Conservation (phyloP, 2,888 invertebrate genomes). For the Nymphalis c-album region DNA sequence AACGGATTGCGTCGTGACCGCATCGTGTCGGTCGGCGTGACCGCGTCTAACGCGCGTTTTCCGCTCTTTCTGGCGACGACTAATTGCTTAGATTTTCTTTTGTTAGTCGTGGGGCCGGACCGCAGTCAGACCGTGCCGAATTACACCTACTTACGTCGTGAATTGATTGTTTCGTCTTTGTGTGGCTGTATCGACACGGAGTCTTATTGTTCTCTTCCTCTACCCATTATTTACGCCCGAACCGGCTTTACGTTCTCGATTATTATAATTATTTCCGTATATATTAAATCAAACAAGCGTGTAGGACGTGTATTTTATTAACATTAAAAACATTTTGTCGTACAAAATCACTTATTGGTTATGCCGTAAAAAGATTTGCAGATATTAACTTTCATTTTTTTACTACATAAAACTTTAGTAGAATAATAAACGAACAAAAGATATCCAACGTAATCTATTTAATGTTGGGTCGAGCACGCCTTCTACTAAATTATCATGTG, state of each 20-base stretch:
- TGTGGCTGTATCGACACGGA: constrained; percentile 75
- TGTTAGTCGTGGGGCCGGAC: constrained; percentile 79
- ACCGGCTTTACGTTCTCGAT: constrained; percentile 74
- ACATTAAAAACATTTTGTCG: neutral
- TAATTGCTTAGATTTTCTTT: constrained; percentile 82
- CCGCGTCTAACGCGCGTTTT: constrained; percentile 79
- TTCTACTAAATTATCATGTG: constrained; percentile 27
- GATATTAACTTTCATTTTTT: neutral
- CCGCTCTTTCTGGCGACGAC: constrained; percentile 81
- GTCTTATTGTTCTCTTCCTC: constrained; percentile 74
- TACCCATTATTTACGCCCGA: constrained; percentile 73
- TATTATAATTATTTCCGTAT: constrained; percentile 72
- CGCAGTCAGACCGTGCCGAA: constrained; percentile 75
- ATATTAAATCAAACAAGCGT: constrained; percentile 47
- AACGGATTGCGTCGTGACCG: constrained; percentile 55
- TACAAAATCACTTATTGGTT: neutral
- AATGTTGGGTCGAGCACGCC: constrained; percentile 5
- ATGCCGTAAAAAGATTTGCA: neutral
- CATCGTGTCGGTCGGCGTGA: constrained; percentile 66
- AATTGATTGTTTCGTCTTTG: constrained; percentile 81
- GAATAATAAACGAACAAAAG: neutral
- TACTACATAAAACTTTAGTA: too few relatives aligned
- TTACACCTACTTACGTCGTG: constrained; percentile 79
- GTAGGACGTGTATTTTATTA: constrained; percentile 11
- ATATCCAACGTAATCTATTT: neutral